A percentile compares a stretch with the other conserved stretches of the same genome.
Conservation (phyloP, 1,140 invertebrate genomes). For the Scaptomyza montana region DNA sequence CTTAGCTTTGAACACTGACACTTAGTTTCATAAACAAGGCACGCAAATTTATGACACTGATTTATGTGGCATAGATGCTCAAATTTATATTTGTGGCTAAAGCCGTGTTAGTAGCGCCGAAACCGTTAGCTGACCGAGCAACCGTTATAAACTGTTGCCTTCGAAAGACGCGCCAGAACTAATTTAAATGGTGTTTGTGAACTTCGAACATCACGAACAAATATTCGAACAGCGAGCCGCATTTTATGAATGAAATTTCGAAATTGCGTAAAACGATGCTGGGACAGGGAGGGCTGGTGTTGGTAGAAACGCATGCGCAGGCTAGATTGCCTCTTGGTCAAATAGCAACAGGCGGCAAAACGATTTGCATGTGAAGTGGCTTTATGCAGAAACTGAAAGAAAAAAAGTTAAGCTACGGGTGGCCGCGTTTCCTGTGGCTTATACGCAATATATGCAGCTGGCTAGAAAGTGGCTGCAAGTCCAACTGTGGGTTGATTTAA, state of each 20-base stretch:
- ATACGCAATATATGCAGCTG: slow-evolving; percentile 27
- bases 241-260: slow-evolving; percentile 70
- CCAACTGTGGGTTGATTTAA: slow-evolving; percentile 21
- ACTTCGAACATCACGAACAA: not conserved
- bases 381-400: not conserved
- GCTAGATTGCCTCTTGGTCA: not conserved
- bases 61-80: slow-evolving; percentile 55
- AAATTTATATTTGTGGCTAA: slow-evolving; percentile 25
- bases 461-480: not conserved
- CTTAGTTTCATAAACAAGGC: slow-evolving; percentile 62
- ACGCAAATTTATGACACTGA: slow-evolving; percentile 77
- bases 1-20: slow-evolving; percentile 54
- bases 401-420: slow-evolving; percentile 3
- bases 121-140: not conserved
- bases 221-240: slow-evolving; percentile 42
- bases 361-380: slow-evolving; percentile 26
- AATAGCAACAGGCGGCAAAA: slow-evolving; percentile 35
- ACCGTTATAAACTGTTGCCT: slow-evolving; percentile 28
- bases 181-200: slow-evolving; percentile 10
- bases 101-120: not conserved
- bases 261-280: slow-evolving; percentile 6
- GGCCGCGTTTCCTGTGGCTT: slow-evolving; percentile 15
- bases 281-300: not conserved
- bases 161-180: slow-evolving; percentile 71
- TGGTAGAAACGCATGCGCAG: slow-evolving; percentile 51